These are phyloP conservation scores for Eulemur albifrons DNA, from an alignment of 2,797 vertebrate genomes.

Conservation along the genomic window DNA sequence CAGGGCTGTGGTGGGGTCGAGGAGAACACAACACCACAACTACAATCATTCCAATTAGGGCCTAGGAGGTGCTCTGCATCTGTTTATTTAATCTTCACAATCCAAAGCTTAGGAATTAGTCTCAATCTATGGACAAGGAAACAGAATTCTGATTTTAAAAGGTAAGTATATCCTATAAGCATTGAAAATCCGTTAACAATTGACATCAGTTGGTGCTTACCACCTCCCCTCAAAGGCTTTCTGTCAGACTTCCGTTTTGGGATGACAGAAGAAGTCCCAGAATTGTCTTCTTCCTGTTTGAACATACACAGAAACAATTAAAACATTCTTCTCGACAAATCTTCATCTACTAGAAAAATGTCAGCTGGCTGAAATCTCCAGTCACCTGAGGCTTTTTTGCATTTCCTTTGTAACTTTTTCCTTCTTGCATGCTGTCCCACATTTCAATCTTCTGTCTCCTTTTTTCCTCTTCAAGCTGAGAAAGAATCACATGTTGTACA, in stretches of 20 bases:
- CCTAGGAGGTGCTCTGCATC: accelerated
- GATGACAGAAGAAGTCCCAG: conserved; percentile 83
- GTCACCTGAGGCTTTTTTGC: conserved; percentile 84
- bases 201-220: conserved; percentile 81
- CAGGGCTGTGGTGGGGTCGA: accelerated
- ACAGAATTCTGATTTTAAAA: not conserved
- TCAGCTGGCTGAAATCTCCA: not conserved
- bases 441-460: conserved; percentile 92
- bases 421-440: conserved; percentile 93
- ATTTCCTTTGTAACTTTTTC: conserved; percentile 89
- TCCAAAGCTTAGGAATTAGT: not conserved
- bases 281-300: conserved; percentile 78
- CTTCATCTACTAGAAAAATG: not conserved
- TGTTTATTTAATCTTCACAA: not conserved
- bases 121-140: not conserved
- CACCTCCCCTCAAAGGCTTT: conserved; percentile 88
- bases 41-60: not conserved
- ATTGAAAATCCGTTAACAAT: not conserved
- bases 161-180: not conserved
- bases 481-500: not conserved
- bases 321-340: not conserved
- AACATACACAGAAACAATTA: not conserved
- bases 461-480: conserved; percentile 93
- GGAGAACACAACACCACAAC: not conserved
- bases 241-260: conserved; percentile 89